A percentile compares a stretch with the other conserved stretches of the same genome.
Conservation (phyloP, 92 coral and sea anemone species). For the Blastomussa wellsi region DNA sequence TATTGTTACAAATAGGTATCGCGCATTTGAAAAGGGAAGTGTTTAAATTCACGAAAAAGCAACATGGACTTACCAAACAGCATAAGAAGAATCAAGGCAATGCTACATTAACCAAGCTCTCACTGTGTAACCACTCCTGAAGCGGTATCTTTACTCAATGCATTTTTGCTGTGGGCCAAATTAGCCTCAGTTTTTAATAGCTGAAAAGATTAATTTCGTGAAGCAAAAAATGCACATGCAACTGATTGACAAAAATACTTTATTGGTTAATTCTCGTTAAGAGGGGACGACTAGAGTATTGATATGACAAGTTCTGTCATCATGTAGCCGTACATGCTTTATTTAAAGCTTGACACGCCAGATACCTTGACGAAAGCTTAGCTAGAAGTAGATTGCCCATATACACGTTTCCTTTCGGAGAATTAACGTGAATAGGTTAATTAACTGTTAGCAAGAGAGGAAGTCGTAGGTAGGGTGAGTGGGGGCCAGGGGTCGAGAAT, state of each 20-base stretch:
- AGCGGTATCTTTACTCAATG: not conserved
- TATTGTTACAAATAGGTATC: not conserved
- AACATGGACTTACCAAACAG: slow-evolving; percentile 13
- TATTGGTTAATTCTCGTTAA: not conserved
- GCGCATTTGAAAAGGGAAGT: not conserved
- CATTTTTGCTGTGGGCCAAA: not conserved
- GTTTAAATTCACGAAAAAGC: too few species aligned
- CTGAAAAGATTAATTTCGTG: not conserved
- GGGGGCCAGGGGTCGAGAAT: not conserved
- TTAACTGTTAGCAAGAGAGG: not conserved
- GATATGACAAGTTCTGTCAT: not conserved
- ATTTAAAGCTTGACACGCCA: not conserved
- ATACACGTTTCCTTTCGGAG: not conserved
- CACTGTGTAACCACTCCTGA: slow-evolving; percentile 49
- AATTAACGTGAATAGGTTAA: not conserved
- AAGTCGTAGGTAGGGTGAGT: not conserved
- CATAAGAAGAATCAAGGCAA: not conserved
- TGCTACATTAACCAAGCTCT: slow-evolving; percentile 1
- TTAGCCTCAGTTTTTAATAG: slow-evolving; percentile 26
- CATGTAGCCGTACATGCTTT: not conserved
- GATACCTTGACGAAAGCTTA: not conserved
- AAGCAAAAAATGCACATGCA: not conserved
- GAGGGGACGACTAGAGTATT: not conserved
- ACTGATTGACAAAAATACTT: not conserved
- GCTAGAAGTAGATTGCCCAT: not conserved